phyloP scores from a whole-genome alignment of 2,888 invertebrate genomes.

The Rapana venosa region DNA sequence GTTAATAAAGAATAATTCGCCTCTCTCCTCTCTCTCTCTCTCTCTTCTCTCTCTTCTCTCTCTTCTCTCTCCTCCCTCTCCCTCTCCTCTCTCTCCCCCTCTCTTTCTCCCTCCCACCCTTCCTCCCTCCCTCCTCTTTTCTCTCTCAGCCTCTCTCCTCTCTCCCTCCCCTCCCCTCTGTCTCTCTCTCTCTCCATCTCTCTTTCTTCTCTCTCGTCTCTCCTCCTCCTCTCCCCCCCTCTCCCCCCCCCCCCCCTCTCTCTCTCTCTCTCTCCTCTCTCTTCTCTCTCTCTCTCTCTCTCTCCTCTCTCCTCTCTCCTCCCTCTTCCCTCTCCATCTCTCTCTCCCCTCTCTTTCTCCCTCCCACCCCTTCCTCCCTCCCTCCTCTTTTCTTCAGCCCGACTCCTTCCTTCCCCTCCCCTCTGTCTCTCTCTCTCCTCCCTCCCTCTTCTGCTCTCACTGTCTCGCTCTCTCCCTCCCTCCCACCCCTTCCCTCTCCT shows the following conservation, averaged over 20 bases:
- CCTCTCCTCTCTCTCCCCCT: not conserved
- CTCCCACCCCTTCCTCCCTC: not conserved
- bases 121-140: not conserved
- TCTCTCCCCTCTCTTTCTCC: slow-evolving; percentile 23
- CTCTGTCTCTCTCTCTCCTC: not conserved
- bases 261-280: not conserved
- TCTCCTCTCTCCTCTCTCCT: not conserved
- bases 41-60: no score
- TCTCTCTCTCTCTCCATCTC: not conserved
- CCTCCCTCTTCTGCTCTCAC: not conserved
- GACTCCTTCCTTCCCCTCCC: not conserved
- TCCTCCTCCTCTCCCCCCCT: no score
- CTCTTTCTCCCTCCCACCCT: not conserved
- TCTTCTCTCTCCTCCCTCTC: not conserved
- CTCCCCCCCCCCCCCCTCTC: not conserved
- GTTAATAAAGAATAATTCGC: no score
- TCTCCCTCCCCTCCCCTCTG: not conserved
- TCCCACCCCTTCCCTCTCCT: not conserved
- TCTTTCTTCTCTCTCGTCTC: not conserved
- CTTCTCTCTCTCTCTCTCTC: slow-evolving; percentile 34
- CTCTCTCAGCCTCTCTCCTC: not conserved
- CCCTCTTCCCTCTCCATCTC: not conserved
- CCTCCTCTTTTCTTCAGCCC: not conserved
- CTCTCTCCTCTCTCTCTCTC: no score
- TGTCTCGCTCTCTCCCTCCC: no score